phyloP scores from a whole-genome alignment of 2,888 invertebrate genomes.

The Xylota sylvarum region DNA sequence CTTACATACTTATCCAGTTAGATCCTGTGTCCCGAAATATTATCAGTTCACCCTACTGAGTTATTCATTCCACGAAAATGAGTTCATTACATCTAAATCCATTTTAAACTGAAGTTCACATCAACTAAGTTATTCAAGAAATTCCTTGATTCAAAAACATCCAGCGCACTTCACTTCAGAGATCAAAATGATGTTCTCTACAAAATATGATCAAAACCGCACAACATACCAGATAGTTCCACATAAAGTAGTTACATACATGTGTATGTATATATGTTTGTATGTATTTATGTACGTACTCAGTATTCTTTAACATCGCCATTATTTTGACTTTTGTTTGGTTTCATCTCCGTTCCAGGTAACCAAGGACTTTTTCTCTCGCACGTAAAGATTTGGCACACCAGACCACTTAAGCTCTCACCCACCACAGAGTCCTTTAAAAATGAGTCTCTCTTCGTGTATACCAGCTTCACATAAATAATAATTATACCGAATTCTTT shows the following conservation, averaged over 20 bases:
- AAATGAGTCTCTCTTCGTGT: slow-evolving; percentile 6
- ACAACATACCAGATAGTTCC: slow-evolving; percentile 20
- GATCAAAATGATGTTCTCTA: slow-evolving; percentile 14
- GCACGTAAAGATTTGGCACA: slow-evolving; percentile 49
- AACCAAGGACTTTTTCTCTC: slow-evolving; percentile 25
- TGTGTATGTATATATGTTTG: too few species aligned
- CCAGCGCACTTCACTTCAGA: slow-evolving; percentile 35
- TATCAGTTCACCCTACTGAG: neutral
- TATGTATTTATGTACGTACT: too few species aligned
- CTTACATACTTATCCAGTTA: too few species aligned
- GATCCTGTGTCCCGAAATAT: too few species aligned
- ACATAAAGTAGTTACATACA: too few species aligned
- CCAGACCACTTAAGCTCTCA: slow-evolving; percentile 62
- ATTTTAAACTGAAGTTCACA: neutral
- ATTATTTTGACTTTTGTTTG: slow-evolving; percentile 50
- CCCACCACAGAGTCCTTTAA: slow-evolving; percentile 40
- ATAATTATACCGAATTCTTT: slow-evolving; percentile 67
- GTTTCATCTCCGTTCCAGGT: slow-evolving; percentile 9
- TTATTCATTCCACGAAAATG: neutral
- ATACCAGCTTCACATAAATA: slow-evolving; percentile 53
- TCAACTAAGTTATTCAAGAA: slow-evolving; percentile 9
- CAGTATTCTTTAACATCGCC: too few species aligned
- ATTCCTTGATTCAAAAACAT: slow-evolving; percentile 3
- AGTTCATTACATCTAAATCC: neutral
- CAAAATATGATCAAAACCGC: slow-evolving; percentile 60